Base-by-base conservation (phyloP, 2,113 vertebrate species). In the Poicephalus meyeri region DNA sequence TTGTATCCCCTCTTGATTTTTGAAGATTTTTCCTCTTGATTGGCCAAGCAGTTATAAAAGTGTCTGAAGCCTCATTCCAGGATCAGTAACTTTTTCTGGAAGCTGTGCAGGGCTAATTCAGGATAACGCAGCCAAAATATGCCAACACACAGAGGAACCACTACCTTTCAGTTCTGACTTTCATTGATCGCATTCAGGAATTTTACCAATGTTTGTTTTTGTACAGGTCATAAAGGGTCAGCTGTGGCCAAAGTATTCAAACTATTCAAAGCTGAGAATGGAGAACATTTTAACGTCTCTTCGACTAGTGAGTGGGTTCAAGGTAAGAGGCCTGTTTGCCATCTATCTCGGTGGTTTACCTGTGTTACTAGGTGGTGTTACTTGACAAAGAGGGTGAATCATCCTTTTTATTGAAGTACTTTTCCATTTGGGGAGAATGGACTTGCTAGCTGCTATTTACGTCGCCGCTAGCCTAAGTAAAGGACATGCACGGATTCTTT, bases 301-400 rank as follows among this genome's bases (percentile, higher is more conserved):
- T 97, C 98, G 1, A 97, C 97, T 64, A 99, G 99, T 11, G 99
- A 99, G 92, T 99, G 99, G 99, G 98, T 99, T 41, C 99, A 99
- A 99, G 99, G 99, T 99, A 97, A 98, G 90, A 65, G 16, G 2
- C 33, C 46, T 84, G 39, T 52, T 42, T 53, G 58, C 6, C 55
- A 1, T 46, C 73, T 74, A 86, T 37, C 37, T 86, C 0, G 0
- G 26, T 23, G 53, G 47, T 39, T 39, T 39, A 39, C 37, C 37
- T 39, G 37, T 39, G 37, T 39, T 39, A 39, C 37, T 39, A 39
- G 37, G 37, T 39, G 37, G 37, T 39, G 37, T 39, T 39, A 39
- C 77, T 4, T 74, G 64, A 31, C 23, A 91, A 72, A 88, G 4
- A 41, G 26, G 5, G 5, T 50, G 46, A 72, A 81, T 56, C 19